A percentile compares a stretch with the other conserved stretches of the same genome.
phyloP scores from a whole-genome alignment of 1,140 invertebrate genomes.

The Drosophila orosa region DNA sequence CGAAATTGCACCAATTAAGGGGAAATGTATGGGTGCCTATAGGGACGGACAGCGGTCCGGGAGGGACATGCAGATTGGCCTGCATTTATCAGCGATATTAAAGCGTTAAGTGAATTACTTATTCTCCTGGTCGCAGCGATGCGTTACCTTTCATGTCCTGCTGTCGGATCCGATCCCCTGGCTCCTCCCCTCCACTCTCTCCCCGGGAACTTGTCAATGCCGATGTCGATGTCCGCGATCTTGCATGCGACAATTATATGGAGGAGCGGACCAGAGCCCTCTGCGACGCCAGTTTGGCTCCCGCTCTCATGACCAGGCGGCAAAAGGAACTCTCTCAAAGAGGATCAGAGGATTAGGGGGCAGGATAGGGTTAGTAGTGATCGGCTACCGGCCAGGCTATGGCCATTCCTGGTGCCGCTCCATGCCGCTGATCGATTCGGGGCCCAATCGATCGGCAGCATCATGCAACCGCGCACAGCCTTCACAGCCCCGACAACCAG shows the following conservation, averaged over 20 bases:
- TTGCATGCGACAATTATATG: slow-evolving; percentile 81
- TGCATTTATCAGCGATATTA: slow-evolving; percentile 83
- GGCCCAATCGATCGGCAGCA: slow-evolving; percentile 78
- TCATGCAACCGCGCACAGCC: slow-evolving; percentile 83
- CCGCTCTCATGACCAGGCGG: slow-evolving; percentile 56
- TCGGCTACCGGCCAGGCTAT: slow-evolving; percentile 52
- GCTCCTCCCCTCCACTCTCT: not conserved
- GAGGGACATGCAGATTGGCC: slow-evolving; percentile 43
- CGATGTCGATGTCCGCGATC: slow-evolving; percentile 70
- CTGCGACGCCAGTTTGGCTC: slow-evolving; percentile 76
- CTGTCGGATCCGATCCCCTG: slow-evolving; percentile 33
- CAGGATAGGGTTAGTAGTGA: slow-evolving; percentile 35
- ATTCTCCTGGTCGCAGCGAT: slow-evolving; percentile 68
- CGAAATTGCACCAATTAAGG: slow-evolving; percentile 81
- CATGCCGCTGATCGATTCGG: slow-evolving; percentile 76
- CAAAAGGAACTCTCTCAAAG: slow-evolving; percentile 32
- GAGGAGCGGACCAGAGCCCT: slow-evolving; percentile 14
- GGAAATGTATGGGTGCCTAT: slow-evolving; percentile 50
- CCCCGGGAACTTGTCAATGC: slow-evolving; percentile 32
- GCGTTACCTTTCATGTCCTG: slow-evolving; percentile 78
- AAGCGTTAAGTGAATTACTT: slow-evolving; percentile 84
- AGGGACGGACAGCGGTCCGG: not conserved
- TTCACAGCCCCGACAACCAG: slow-evolving; percentile 4
- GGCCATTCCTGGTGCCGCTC: slow-evolving; percentile 54
- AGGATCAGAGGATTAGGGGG: not conserved